Base-by-base conservation (phyloP, 1,140 invertebrate genomes). In the Trichogramma pretiosum region DNA sequence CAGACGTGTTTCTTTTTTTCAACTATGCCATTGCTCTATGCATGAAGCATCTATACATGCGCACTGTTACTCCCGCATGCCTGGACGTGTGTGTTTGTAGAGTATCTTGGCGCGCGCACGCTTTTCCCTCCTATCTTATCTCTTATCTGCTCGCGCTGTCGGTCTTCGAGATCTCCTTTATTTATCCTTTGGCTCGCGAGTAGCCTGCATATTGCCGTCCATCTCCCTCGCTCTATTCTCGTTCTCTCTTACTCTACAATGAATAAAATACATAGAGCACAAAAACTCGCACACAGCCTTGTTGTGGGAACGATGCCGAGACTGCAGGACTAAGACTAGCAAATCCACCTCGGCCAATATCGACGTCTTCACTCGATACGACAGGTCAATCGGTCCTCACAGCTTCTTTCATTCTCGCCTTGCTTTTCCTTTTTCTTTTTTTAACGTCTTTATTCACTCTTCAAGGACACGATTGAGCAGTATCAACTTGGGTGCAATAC, bases 101-200 rank as follows among this genome's bases (percentile, higher is more conserved):
- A 53, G 32, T n/a, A 19, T 26, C 17, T 30, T 47, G n/a, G n/a
- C n/a, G n/a, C n/a, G n/a, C n/a, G 42, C 44, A 43, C 48, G 24
- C 50, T 54, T 56, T 51, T 51, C 35, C 10, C 3, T 43, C 10
- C 3, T 46, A 33, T 39, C 46, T 50, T 45, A 50, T 46, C 37
- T 46, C 19, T 46, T 50, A 46, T 50, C 42, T 46, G 5, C 26
- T n/a, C 19, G 23, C n/a, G 23, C 18, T 17, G 24, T 51, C 18
- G 17, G 19, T 51, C 35, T 38, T 14, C 16, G 32, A 35, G 5
- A n/a, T 36, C 33, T 44, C 36, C 40, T 45, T 44, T 50, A 46
- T 55, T 55, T 55, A 52, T 55, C 50, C 42, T 28, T 46, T 36
- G 24, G 24, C 11, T 11, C 24, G 24, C 5, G 5, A 7, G 24